Conservation (phyloP, 1,140 invertebrate genomes). For the Pseudomyrmex gracilis region DNA sequence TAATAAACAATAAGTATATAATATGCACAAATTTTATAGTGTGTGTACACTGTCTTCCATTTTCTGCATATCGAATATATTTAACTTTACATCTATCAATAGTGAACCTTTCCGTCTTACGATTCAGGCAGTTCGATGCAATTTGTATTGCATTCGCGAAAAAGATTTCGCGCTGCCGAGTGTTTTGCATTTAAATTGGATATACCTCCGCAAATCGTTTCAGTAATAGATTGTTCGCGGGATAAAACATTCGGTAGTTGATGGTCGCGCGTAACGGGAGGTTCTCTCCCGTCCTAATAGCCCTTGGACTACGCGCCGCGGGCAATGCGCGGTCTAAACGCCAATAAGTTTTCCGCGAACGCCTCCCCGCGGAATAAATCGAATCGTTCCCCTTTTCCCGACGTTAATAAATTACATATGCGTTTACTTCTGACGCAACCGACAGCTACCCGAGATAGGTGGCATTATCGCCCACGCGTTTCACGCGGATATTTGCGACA, state of each 20-base stretch:
- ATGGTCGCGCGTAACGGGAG: slow-evolving; percentile 54
- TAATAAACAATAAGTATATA: too few relatives aligned
- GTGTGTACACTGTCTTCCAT: background rate
- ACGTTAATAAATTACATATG: slow-evolving; percentile 50
- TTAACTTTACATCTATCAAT: background rate
- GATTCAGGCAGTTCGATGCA: background rate
- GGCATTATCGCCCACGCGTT: slow-evolving; percentile 43
- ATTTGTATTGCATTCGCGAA: slow-evolving; percentile 33
- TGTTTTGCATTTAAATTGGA: slow-evolving; percentile 60
- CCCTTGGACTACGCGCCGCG: slow-evolving; percentile 47
- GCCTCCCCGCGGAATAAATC: slow-evolving; percentile 37
- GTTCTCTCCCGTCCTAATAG: slow-evolving; percentile 48
- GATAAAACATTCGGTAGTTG: slow-evolving; percentile 61
- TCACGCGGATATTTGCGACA: slow-evolving; percentile 51
- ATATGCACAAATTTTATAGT: background rate
- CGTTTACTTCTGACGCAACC: slow-evolving; percentile 47
- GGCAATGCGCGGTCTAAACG: slow-evolving; percentile 47
- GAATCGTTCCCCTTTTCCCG: slow-evolving; percentile 39
- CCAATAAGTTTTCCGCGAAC: slow-evolving; percentile 58
- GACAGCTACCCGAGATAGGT: slow-evolving; percentile 6
- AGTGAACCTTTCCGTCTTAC: background rate
- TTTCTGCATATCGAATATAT: background rate
- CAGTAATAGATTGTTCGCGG: slow-evolving; percentile 49
- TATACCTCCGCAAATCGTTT: slow-evolving; percentile 46
- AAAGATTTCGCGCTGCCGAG: slow-evolving; percentile 9